phyloP scores from a whole-genome alignment of 2,797 vertebrate species.

The Pseudocheirus occidentalis region DNA sequence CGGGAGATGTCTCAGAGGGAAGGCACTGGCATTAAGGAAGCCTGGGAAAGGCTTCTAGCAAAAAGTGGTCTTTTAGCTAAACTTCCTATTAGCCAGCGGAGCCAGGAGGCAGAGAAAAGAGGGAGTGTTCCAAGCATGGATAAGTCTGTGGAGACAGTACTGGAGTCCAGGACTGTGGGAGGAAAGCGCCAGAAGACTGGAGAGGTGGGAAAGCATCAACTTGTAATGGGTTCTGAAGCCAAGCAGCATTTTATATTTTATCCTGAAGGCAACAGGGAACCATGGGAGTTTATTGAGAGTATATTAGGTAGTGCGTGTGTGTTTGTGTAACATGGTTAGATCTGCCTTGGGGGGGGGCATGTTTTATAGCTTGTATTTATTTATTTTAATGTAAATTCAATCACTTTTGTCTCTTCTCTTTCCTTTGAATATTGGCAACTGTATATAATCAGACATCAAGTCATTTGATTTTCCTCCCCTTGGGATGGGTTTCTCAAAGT shows the following conservation, averaged over 20 bases:
- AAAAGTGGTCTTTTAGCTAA: neutral
- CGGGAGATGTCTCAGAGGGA: neutral
- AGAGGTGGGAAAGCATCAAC: neutral
- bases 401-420: neutral
- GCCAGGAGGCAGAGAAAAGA: neutral
- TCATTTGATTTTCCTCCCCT: neutral
- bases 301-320: no score
- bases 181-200: neutral
- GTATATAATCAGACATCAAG: neutral
- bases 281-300: neutral
- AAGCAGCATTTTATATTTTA: neutral
- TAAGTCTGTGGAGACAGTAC: neutral
- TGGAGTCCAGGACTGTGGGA: neutral
- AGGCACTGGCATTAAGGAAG: neutral
- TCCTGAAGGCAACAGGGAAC: neutral
- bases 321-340: neutral
- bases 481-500: neutral
- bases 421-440: neutral
- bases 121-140: neutral
- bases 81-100: neutral
- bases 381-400: neutral
- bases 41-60: neutral
- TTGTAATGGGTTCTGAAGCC: neutral
- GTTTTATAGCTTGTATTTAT: neutral
- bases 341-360: neutral